Base-by-base conservation (phyloP, 2,888 invertebrate species). In the Micoletzkya japonica region DNA sequence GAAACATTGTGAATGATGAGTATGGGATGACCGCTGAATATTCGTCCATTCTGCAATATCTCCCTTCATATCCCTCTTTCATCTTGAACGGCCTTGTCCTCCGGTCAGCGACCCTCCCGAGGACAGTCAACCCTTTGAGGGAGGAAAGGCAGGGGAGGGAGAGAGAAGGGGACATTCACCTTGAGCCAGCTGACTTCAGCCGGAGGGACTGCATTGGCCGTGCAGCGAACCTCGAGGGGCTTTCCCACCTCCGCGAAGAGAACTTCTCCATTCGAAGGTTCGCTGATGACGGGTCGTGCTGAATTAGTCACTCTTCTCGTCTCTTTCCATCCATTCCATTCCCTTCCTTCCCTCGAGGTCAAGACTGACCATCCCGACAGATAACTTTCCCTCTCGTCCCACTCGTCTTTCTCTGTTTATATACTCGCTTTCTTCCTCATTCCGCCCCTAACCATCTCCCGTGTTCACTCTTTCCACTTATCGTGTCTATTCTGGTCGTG, bases 181-280 rank as follows among this genome's bases (percentile, higher is more conserved):
- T 39, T 56, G 6, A 69, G 49, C 69, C 69, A 69, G 37, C 52
- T 69, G 52, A 69, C 59, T 59, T 69, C 69, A 0, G 69, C 50
- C 2, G 58, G 52, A 0, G 69, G 69, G 0, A 58, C 58, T 17
- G 59, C 69, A 20, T 28, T 50, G 24, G 69, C 60, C 7, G 30
- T 10, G 24, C 69, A 69, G 20, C 30, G 30, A 0, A 60, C 37
- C 37, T 69, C 57, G 17, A 59, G 28, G 3, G 59, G 49, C 28
- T 60, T 57, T 24, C 69, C 52, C 20, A 30, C 37, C 50, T 69
- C 59, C 24, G 50, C 44, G 52, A 57, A 69, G 50, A 69, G 34
- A 1, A 69, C 52, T 32, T 69, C 59, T 1, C 59, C 59, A 30
- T 39, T 24, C 4, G 50, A 6, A 20, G 69, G 69, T 24, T 56